Percentiles rank a stretch among this genome's conserved stretches.
Conservation (phyloP, 2,797 vertebrate genomes). For the Hephaestus fuliginosus region DNA sequence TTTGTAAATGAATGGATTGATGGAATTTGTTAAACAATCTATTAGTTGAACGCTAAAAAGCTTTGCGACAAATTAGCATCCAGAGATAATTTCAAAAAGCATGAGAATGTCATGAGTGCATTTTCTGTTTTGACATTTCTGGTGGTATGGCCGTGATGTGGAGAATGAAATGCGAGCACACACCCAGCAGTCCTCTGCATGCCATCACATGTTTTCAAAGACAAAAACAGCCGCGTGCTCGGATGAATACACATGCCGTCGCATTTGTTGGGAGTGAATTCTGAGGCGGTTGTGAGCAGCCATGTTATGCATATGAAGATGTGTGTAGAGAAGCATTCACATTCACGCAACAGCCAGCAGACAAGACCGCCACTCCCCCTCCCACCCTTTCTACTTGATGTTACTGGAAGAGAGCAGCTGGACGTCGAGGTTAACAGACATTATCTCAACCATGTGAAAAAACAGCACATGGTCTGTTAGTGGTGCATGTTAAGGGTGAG, state of each 20-base stretch:
- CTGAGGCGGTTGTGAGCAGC: conserved; percentile 26
- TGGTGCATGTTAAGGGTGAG: conserved; percentile 62
- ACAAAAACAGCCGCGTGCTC: conserved; percentile 49
- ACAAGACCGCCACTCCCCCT: conserved; percentile 7
- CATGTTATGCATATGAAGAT: conserved; percentile 32
- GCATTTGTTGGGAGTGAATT: conserved; percentile 27
- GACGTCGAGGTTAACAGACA: conserved; percentile 65
- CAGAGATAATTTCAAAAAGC: conserved; percentile 35
- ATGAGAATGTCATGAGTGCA: conserved; percentile 15
- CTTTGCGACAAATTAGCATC: conserved; percentile 11
- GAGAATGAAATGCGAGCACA: conserved; percentile 45
- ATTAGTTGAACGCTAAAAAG: conserved; percentile 31
- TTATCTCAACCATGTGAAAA: conserved; percentile 38
- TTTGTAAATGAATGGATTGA: conserved; percentile 60
- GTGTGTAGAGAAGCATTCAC: conserved; percentile 33
- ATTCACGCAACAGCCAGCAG: conserved; percentile 46
- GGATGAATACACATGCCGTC: conserved; percentile 27
- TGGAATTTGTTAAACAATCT: conserved; percentile 35
- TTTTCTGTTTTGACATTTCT: conserved; percentile 26
- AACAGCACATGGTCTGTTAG: conserved; percentile 53
- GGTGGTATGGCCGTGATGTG: conserved; percentile 35
- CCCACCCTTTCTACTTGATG: background rate
- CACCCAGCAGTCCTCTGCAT: conserved; percentile 39
- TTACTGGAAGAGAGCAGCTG: conserved; percentile 53
- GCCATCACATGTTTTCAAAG: conserved; percentile 30